Evolutionary conservation across 2,888 invertebrate genomes (phyloP).

Genomic region (Steromphala cineraria): DNA sequence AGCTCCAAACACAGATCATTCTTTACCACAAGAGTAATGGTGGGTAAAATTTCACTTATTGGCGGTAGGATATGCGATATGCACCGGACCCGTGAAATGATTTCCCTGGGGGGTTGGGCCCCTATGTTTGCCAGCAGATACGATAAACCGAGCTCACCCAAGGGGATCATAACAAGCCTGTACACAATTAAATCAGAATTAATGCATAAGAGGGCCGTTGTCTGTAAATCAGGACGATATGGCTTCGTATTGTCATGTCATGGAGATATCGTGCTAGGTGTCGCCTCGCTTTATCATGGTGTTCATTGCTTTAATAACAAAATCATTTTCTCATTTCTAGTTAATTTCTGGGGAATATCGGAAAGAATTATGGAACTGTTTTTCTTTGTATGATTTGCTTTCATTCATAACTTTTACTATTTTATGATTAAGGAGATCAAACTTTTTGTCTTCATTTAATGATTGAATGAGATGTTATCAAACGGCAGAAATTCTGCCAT

Average conservation of each 20-base stretch:
- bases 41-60: background rate
- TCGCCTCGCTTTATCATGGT: no score
- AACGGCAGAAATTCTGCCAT: no score
- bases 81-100: background rate
- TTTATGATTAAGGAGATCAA: no score
- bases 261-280: no score
- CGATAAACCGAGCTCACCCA: background rate
- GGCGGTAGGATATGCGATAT: background rate
- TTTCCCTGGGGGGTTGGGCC: background rate
- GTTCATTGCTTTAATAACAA: no score
- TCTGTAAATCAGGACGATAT: background rate
- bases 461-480: no score
- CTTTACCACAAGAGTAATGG: background rate
- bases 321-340: no score
- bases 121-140: conserved; percentile 14
- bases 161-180: background rate
- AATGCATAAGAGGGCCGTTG: conserved; percentile 6
- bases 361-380: no score
- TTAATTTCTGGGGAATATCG: no score
- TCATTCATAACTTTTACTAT: no score
- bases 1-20: background rate
- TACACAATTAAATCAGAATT: conserved; percentile 17
- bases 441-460: no score
- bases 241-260: background rate
- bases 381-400: no score